These are phyloP conservation scores for Phaonia tiefii DNA, from an alignment of 2,888 invertebrate genomes.

Conservation along the genomic window DNA sequence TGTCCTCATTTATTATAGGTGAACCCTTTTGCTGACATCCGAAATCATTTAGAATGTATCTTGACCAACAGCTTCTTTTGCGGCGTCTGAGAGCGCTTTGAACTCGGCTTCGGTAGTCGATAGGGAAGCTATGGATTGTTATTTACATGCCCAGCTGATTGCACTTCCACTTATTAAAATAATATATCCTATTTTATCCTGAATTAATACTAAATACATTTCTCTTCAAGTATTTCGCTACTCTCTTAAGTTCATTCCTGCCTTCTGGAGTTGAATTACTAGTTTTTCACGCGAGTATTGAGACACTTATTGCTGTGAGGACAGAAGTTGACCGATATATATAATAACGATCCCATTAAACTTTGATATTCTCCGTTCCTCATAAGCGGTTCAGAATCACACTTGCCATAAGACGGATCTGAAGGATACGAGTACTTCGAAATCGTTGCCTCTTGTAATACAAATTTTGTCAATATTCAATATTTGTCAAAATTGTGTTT, in stretches of 20 bases:
- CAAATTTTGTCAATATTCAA: slow-evolving; percentile 31
- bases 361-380: slow-evolving; percentile 40
- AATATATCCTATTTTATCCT: neutral
- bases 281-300: slow-evolving; percentile 32
- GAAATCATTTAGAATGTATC: slow-evolving; percentile 27
- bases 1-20: slow-evolving; percentile 42
- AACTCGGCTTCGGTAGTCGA: slow-evolving; percentile 49
- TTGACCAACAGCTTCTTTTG: slow-evolving; percentile 40
- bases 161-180: neutral
- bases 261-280: neutral
- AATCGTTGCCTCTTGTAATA: slow-evolving; percentile 9
- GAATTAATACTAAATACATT: neutral
- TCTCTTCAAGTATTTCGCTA: neutral
- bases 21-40: neutral
- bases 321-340: slow-evolving; percentile 25
- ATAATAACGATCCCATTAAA: slow-evolving; percentile 28
- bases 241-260: slow-evolving; percentile 35
- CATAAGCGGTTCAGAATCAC: neutral
- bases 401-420: slow-evolving; percentile 19
- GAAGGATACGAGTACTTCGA: slow-evolving; percentile 36
- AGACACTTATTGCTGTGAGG: slow-evolving; percentile 19
- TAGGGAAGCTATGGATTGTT: slow-evolving; percentile 41
- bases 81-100: slow-evolving; percentile 40
- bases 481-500: slow-evolving; percentile 19
- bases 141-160: slow-evolving; percentile 35